Evolutionary conservation across 1,140 invertebrate species (phyloP), one percentile per base, ranked within the genome.

Genomic region (Conus ventricosus): DNA sequence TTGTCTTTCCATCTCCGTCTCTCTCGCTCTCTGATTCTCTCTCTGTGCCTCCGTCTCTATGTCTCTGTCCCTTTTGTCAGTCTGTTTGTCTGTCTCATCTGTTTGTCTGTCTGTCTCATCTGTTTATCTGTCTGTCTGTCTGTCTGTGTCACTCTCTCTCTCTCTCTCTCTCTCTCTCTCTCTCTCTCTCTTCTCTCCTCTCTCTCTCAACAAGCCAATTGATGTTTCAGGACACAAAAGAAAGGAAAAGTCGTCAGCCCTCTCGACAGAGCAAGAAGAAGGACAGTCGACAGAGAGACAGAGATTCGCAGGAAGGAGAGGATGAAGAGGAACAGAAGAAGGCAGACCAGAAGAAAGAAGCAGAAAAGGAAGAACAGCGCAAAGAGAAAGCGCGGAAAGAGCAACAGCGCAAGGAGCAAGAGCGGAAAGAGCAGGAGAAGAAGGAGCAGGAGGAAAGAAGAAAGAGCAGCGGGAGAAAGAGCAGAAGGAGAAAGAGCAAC

Each of bases 141-240:
- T 75, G 4, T 75, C 71, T 75, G 4, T 75, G 4, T 75, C 71
- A 5, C 71, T 75, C 71, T 75, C 71, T 75, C 71, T 75, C 71
- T 75, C 71, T 75, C 71, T 75, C 71, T 75, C 71, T 75, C 71
- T 75, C 71, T n/a, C 60, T 20, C 71, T n/a, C 71, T n/a, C 71
- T n/a, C 71, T n/a, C 71, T n/a, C 71, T n/a, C 71, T n/a, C 17
- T 75, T 75, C 17, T 75, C 71, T n/a, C n/a, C n/a, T 75, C 71
- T 75, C 8, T 75, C 71, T 75, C 7, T 20, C 17, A 25, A 75
- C 71, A 13, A 75, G 13, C 17, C 15, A n/a, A 1, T 20, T 23
- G 8, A 78, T 81, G 39, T 81, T 81, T 53, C 80, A 81, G 80
- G 76, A 78, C n/a, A 39, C 11, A 4, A 53, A 81, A 51, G 39